Percentiles rank a stretch among this genome's conserved stretches.
Conservation (phyloP, 2,888 invertebrate species). For the Sabatieria punctata region DNA sequence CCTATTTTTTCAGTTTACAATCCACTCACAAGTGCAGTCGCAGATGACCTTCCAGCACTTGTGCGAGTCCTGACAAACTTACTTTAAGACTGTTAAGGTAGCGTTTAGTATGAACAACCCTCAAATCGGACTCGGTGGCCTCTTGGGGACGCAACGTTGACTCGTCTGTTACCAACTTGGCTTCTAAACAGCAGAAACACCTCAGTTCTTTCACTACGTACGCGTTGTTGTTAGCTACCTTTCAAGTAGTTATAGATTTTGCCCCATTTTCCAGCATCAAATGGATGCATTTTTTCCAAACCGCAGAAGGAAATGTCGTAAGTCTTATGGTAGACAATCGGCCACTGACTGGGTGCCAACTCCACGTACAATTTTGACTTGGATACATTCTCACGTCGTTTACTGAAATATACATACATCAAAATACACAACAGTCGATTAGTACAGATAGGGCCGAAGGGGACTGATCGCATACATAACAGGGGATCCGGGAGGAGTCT, state of each 20-base stretch:
- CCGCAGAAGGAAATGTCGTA: slow-evolving; percentile 66
- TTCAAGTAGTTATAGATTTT: slow-evolving; percentile 43
- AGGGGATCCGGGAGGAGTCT: no score
- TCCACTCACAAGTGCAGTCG: slow-evolving; percentile 15
- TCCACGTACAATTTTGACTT: not conserved
- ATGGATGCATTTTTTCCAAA: slow-evolving; percentile 65
- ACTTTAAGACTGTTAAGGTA: slow-evolving; percentile 56
- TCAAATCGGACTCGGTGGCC: slow-evolving; percentile 51
- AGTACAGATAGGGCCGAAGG: no score
- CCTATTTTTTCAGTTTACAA: no score
- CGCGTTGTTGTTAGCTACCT: slow-evolving; percentile 32
- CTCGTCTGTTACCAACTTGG: slow-evolving; percentile 45
- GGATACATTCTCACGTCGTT: not conserved
- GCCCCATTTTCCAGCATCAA: slow-evolving; percentile 72
- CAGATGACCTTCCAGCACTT: not conserved
- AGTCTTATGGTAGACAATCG: slow-evolving; percentile 56
- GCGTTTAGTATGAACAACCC: slow-evolving; percentile 54
- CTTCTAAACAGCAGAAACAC: slow-evolving; percentile 45
- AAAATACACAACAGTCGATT: no score
- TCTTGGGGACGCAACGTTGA: slow-evolving; percentile 51
- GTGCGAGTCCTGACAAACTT: no score
- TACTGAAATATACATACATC: no score
- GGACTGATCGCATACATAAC: no score
- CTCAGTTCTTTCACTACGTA: slow-evolving; percentile 32
- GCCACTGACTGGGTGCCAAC: slow-evolving; percentile 50